phyloP scores from a whole-genome alignment of 2,797 vertebrate genomes.

The Coreius guichenoti region DNA sequence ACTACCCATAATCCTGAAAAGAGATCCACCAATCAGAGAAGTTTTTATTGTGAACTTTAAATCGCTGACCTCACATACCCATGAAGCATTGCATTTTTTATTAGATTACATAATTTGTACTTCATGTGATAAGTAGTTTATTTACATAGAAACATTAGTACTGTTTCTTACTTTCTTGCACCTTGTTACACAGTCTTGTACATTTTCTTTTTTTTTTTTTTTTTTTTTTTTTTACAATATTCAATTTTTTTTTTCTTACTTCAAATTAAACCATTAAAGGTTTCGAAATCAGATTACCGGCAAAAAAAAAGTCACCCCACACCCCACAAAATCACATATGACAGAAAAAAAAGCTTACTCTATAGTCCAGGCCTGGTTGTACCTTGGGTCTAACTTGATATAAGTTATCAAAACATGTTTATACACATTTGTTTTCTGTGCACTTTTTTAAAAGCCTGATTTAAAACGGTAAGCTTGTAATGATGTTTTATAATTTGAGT shows the following conservation, averaged over 20 bases:
- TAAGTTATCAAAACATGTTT: slow-evolving; percentile 3
- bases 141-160: background rate
- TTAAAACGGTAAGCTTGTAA: too few relatives aligned
- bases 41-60: background rate
- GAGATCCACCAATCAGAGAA: background rate
- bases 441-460: background rate
- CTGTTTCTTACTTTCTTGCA: background rate
- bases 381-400: background rate
- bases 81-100: background rate
- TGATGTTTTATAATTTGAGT: too few relatives aligned
- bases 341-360: background rate
- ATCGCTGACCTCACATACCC: background rate
- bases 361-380: background rate
- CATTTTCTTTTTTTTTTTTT: background rate
- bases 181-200: background rate
- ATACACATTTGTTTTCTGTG: slow-evolving; percentile 4
- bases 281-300: background rate
- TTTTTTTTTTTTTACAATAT: too few relatives aligned
- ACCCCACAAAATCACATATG: background rate
- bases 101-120: background rate
- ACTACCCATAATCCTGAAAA: background rate
- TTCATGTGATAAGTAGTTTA: background rate
- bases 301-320: too few relatives aligned
- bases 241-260: background rate
- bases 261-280: background rate